Evolutionary conservation across 2,888 invertebrate genomes (phyloP), one percentile per base, ranked within the genome.

Genomic region (Leptura quadrifasciata): DNA sequence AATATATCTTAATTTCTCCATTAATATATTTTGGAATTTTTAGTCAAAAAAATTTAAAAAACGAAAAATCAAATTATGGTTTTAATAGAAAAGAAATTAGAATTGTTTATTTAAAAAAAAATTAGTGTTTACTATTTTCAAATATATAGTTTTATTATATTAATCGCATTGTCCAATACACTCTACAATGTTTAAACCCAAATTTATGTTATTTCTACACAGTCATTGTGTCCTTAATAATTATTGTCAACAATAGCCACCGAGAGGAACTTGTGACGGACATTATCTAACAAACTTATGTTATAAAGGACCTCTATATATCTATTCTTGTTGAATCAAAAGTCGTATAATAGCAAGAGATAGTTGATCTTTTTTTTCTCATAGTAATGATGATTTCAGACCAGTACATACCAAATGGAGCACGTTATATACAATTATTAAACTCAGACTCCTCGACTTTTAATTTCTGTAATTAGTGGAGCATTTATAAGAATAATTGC

Each of bases 381-480:
- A 39, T 39, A 39, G 12, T 12, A 0, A 12, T 3, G 39, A 39
- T 39, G 0, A 39, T 39, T 39, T 39, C 39, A 39, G 39, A 39
- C 39, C 3, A 12, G 15, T 15, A 39, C 15, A 12, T 54, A 18
- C 54, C 20, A 20, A 57, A 52, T 52, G 52, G 52, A 52, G 52
- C 52, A 52, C 52, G 52, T 20, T 21, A 9, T 15, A 47, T 47
- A 47, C 57, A 20, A 57, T 57, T 1, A 20, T 57, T 57, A 57
- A 57, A 57, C 21, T 57, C 20, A 20, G 21, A 20, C 10, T 10
- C 8, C 12, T 20, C 57, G 4, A 57, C 57, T 57, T 57, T 57
- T 57, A 57, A 57, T 57, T 57, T 57, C 57, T 57, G 20, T 21
- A 57, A 57, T 57, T 57, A 57, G 57, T 57, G 57, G 18, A 57